phyloP scores from a whole-genome alignment of 2,113 vertebrate species.

The Oncorhynchus mykiss region DNA sequence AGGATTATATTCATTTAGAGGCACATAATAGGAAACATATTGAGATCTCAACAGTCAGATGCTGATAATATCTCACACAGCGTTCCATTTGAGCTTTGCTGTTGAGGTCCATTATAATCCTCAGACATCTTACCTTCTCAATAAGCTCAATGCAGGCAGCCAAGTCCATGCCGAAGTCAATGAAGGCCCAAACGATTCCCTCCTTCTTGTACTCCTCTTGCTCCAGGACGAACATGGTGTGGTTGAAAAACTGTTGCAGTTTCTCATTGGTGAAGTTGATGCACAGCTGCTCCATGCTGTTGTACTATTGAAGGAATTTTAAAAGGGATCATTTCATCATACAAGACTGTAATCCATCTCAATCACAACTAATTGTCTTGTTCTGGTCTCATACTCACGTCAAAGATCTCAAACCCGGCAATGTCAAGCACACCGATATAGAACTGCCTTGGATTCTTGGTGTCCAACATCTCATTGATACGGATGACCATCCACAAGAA shows the following conservation, averaged over 20 bases:
- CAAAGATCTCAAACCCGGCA: conserved; percentile 41
- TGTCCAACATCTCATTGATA: conserved; percentile 34
- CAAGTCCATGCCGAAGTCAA: conserved; percentile 90
- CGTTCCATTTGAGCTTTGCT: no score
- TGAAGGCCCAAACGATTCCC: conserved; percentile 81
- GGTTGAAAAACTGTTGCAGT: conserved; percentile 82
- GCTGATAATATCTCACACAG: no score
- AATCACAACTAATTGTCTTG: no score
- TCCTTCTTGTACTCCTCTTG: conserved; percentile 82
- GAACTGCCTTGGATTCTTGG: conserved; percentile 25
- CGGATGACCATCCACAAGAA: conserved; percentile 76
- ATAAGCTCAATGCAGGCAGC: conserved; percentile 89
- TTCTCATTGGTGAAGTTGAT: conserved; percentile 83
- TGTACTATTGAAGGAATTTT: conserved; percentile 60
- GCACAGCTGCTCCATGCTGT: conserved; percentile 81
- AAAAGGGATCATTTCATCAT: no score
- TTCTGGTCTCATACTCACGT: background rate
- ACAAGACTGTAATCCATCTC: no score
- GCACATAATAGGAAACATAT: no score
- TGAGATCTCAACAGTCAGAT: no score
- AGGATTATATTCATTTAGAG: no score
- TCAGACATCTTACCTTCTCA: conserved; percentile 74
- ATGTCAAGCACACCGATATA: conserved; percentile 37
- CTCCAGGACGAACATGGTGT: conserved; percentile 76
- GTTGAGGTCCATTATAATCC: background rate